Conservation (phyloP, 2,888 invertebrate species). For the Halictus ligatus region DNA sequence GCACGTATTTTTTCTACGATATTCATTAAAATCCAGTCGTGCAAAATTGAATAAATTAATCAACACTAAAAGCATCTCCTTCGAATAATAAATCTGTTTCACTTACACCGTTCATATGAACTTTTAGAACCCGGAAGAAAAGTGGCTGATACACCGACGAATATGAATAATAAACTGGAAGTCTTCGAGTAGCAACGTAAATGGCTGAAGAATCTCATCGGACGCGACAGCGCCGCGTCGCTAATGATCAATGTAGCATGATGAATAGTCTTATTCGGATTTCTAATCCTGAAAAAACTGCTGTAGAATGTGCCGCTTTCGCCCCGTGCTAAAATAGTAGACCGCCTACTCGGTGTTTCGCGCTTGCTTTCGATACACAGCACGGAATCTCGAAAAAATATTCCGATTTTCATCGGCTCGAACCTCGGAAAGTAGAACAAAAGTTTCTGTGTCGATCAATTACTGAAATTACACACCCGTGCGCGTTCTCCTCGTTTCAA, state of each 20-base stretch:
- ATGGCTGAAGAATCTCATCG: constrained; percentile 15
- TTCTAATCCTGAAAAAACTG: constrained; percentile 47
- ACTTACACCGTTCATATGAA: neutral
- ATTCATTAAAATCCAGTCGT: neutral
- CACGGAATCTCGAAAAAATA: constrained; percentile 12
- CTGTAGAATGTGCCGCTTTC: constrained; percentile 49
- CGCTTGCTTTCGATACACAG: constrained; percentile 9
- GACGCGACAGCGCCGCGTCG: constrained; percentile 33
- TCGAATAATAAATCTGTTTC: neutral
- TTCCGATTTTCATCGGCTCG: constrained; percentile 2
- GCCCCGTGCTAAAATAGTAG: constrained; percentile 34
- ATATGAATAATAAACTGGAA: constrained; percentile 27
- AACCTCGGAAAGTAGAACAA: constrained; percentile 26
- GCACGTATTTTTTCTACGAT: neutral
- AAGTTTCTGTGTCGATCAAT: constrained; percentile 4
- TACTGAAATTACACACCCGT: neutral
- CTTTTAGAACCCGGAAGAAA: neutral
- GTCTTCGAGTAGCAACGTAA: neutral
- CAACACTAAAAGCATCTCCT: neutral
- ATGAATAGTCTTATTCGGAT: constrained; percentile 52
- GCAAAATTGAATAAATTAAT: neutral
- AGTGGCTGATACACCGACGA: neutral
- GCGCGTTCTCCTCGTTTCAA: neutral
- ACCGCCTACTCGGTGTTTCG: constrained; percentile 32
- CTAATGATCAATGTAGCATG: constrained; percentile 43